Evolutionary conservation across 2,797 vertebrate genomes (phyloP).

Genomic region (Enteromius treurensis): DNA sequence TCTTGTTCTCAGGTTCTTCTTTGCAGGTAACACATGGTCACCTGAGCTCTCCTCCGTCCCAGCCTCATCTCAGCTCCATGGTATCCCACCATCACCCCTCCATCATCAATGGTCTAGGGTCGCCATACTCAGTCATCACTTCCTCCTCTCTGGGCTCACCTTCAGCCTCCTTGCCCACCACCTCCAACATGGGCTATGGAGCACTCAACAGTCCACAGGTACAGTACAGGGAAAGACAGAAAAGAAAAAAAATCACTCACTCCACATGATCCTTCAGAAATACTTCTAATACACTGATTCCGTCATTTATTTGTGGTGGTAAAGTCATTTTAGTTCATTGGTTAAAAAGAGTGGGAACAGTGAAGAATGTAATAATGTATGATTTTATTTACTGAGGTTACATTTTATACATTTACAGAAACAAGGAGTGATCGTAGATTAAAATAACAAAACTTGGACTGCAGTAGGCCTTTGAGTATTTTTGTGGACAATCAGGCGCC

Average conservation of each 20-base stretch:
- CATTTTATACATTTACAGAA: background rate
- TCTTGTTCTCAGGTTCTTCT: slow-evolving; percentile 73
- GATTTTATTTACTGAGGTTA: background rate
- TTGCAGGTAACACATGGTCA: slow-evolving; percentile 69
- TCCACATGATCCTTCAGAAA: background rate
- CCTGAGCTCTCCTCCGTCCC: slow-evolving; percentile 77
- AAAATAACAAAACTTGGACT: background rate
- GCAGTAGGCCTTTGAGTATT: background rate
- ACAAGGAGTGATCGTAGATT: background rate
- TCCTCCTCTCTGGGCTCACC: slow-evolving; percentile 83
- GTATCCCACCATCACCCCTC: slow-evolving; percentile 73
- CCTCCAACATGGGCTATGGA: slow-evolving; percentile 84
- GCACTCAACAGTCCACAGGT: slow-evolving; percentile 86
- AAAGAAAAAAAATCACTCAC: slow-evolving; percentile 10
- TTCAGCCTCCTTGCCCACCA: slow-evolving; percentile 79
- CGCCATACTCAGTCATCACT: slow-evolving; percentile 87
- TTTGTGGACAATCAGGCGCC: background rate
- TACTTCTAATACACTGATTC: background rate
- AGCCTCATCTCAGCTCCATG: slow-evolving; percentile 66
- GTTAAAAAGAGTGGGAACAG: background rate
- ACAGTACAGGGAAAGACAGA: background rate
- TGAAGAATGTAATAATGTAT: background rate
- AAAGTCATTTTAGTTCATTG: background rate
- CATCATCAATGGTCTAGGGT: slow-evolving; percentile 86
- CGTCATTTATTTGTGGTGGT: background rate